Base-by-base conservation (phyloP, 2,888 invertebrate species). In the Escarpia spicata region DNA sequence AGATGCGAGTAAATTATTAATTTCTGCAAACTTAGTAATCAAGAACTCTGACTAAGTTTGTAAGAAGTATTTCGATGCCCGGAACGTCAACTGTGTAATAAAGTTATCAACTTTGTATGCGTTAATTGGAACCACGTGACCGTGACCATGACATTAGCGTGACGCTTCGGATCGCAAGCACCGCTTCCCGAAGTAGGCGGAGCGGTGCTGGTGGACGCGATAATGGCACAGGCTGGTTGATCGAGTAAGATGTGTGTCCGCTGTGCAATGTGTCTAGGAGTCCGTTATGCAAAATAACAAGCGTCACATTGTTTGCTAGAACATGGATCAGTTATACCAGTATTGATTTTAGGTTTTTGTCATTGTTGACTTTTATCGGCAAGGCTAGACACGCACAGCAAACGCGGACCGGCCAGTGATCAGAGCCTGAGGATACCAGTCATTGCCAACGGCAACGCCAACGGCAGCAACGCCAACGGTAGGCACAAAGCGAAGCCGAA, bases 51-150 rank as follows among this genome's bases (percentile, higher is more conserved):
- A 75, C 15, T 75, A 75, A 75, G 75, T 75, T 75, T 26, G 75
- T 75, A 75, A 75, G 26, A 75, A 75, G n/a, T 75, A n/a, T n/a
- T 75, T 75, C 19, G 75, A 75, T 75, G 26, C 26, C 75, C 75
- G 75, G 26, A 75, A 75, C 3, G 75, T 75, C 75, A 75, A 75
- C 75, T 19, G n/a, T 75, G 26, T 26, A 26, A 75, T 75, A 75
- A 75, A 75, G 75, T 75, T 15, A 26, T 26, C 26, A 75, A 75
- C 75, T 75, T 75, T 75, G 75, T 75, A 75, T n/a, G 75, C 75
- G 75, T 75, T 75, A 75, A 75, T 75, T 75, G 75, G 75, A 75
- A 75, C 75, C 75, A 75, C 75, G 75, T 75, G 75, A 75, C 75
- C 75, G 75, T 75, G 75, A 26, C 75, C 75, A 75, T 75, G 75